phyloP scores from a whole-genome alignment of 2,888 invertebrate genomes.

The Meghimatium bilineatum region DNA sequence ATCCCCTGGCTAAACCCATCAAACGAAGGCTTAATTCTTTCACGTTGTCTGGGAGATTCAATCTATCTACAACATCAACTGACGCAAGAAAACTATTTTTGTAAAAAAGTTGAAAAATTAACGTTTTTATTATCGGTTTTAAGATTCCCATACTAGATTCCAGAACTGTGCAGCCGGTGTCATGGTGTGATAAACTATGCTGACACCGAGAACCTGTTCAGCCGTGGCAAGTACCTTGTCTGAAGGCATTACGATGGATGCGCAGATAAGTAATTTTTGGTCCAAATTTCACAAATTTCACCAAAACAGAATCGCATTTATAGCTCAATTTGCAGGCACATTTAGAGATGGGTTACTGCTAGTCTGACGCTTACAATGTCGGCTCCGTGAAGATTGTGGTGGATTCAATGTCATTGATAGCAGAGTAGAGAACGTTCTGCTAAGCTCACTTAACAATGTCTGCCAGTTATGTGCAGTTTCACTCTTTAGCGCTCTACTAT shows the following conservation, averaged over 20 bases:
- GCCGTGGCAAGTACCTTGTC: neutral
- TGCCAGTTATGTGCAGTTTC: neutral
- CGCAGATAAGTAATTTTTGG: neutral
- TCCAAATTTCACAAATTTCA: neutral
- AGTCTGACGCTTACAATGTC: neutral
- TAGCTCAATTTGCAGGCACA: constrained; percentile 8
- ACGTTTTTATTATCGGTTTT: neutral
- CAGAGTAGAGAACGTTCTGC: neutral
- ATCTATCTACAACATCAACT: neutral
- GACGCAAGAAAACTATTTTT: neutral
- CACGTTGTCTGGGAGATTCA: neutral
- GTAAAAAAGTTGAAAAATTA: neutral
- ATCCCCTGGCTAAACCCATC: too few species aligned
- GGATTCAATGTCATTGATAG: neutral
- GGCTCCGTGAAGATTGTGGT: neutral
- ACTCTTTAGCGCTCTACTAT: too few species aligned
- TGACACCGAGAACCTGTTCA: neutral
- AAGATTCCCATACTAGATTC: neutral
- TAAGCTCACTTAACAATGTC: neutral
- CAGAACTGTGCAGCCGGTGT: neutral
- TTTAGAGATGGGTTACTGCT: neutral
- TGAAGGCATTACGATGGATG: neutral
- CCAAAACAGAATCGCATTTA: neutral
- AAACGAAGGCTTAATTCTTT: neutral
- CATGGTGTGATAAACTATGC: neutral